phyloP scores from a whole-genome alignment of 2,113 vertebrate genomes.

The Hystrix brachyura region DNA sequence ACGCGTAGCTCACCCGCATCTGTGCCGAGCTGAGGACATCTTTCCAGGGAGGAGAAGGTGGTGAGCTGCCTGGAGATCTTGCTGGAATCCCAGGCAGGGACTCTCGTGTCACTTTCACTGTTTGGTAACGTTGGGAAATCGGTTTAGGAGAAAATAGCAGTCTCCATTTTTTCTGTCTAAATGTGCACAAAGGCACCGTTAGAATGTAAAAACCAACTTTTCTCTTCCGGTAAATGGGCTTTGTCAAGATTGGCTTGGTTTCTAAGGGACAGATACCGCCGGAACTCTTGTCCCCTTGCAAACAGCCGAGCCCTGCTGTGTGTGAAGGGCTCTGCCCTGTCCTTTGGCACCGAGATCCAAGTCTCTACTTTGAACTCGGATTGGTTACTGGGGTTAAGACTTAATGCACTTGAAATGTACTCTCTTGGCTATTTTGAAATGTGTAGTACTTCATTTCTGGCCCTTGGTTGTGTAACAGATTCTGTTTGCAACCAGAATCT shows the following conservation, averaged over 20 bases:
- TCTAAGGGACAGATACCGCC: not conserved
- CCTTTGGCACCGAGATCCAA: not conserved
- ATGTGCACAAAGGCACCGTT: not conserved
- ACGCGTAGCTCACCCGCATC: not conserved
- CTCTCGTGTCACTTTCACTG: not conserved
- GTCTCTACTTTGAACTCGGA: not conserved
- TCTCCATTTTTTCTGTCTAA: not conserved
- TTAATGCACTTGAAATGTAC: not conserved
- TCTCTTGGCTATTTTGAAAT: not conserved
- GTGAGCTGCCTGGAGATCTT: not conserved
- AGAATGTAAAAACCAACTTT: not conserved
- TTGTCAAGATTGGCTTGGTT: not conserved
- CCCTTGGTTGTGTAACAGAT: not conserved
- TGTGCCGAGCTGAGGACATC: not conserved
- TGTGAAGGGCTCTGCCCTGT: not conserved
- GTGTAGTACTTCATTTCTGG: not conserved
- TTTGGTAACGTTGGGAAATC: not conserved
- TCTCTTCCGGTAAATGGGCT: not conserved
- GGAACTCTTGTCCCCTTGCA: not conserved
- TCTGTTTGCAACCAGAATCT: not conserved
- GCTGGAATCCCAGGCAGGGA: not conserved
- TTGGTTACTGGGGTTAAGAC: not conserved
- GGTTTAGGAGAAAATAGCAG: not conserved
- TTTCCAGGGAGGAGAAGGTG: not conserved
- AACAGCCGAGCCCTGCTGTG: not conserved